Conservation (phyloP, 2,888 invertebrate species). For the Laspeyria flexula region DNA sequence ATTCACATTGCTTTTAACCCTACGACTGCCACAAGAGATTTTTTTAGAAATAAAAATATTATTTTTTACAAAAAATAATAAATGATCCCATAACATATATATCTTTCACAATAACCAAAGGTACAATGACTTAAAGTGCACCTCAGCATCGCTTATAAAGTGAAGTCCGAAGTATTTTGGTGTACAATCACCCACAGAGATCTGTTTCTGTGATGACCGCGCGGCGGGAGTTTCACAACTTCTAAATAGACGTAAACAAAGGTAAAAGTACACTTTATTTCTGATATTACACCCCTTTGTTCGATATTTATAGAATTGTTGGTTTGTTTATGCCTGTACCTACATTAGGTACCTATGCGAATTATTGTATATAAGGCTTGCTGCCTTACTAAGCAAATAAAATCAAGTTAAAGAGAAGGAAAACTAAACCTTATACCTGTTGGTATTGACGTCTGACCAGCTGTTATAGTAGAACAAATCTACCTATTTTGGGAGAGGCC, state of each 20-base stretch:
- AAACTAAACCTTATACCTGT: too few relatives aligned
- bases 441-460: too few relatives aligned
- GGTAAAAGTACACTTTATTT: conserved; percentile 29
- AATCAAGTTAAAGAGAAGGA: too few relatives aligned
- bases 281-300: conserved; percentile 34
- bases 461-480: too few relatives aligned
- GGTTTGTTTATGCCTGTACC: background rate
- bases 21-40: too few relatives aligned
- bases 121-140: conserved; percentile 19
- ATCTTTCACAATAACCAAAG: conserved; percentile 10
- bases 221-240: conserved; percentile 52
- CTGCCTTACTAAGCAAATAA: too few relatives aligned
- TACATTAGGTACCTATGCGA: too few relatives aligned
- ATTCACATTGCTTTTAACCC: too few relatives aligned
- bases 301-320: conserved; percentile 14
- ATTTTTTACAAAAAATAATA: background rate
- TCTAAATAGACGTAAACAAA: conserved; percentile 44
- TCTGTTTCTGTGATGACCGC: conserved; percentile 41
- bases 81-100: background rate
- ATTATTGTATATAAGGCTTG: background rate
- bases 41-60: too few relatives aligned
- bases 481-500: too few relatives aligned
- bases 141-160: conserved; percentile 32
- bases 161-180: conserved; percentile 31
- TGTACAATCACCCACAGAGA: conserved; percentile 35